Evolutionary conservation across 1,140 invertebrate species (phyloP).

Genomic region (Acyrthosiphon pisum): DNA sequence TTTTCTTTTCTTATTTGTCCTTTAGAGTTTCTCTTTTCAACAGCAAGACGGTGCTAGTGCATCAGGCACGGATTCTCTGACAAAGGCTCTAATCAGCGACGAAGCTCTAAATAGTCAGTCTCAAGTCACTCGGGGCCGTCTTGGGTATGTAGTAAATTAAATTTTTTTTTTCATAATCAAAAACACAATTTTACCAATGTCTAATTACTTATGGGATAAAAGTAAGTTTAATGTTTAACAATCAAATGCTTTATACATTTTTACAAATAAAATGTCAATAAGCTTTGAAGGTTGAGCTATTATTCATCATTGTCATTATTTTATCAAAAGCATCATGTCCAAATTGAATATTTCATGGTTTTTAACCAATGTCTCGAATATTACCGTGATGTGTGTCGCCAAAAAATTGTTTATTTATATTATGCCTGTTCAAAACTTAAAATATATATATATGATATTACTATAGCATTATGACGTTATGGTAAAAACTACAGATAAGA

Average conservation of each 20-base stretch:
- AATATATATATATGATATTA: no score
- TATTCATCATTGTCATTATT: neutral
- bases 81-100: slow-evolving; percentile 66
- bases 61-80: slow-evolving; percentile 65
- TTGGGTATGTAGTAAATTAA: slow-evolving; percentile 63
- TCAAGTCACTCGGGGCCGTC: slow-evolving; percentile 63
- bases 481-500: no score
- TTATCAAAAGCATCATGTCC: neutral
- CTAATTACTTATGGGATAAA: neutral
- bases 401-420: no score
- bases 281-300: neutral
- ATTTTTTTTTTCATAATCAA: neutral
- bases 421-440: no score
- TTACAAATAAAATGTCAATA: neutral
- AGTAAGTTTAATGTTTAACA: slow-evolving; percentile 14
- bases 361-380: neutral
- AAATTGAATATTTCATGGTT: neutral
- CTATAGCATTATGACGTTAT: no score
- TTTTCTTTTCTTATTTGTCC: slow-evolving; percentile 58
- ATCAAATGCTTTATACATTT: neutral
- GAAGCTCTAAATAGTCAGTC: slow-evolving; percentile 61
- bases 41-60: slow-evolving; percentile 61
- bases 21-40: slow-evolving; percentile 62
- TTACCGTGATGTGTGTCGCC: neutral
- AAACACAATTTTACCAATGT: neutral